Conservation (phyloP, 2,797 vertebrate genomes). For the Melanogrammus aeglefinus region DNA sequence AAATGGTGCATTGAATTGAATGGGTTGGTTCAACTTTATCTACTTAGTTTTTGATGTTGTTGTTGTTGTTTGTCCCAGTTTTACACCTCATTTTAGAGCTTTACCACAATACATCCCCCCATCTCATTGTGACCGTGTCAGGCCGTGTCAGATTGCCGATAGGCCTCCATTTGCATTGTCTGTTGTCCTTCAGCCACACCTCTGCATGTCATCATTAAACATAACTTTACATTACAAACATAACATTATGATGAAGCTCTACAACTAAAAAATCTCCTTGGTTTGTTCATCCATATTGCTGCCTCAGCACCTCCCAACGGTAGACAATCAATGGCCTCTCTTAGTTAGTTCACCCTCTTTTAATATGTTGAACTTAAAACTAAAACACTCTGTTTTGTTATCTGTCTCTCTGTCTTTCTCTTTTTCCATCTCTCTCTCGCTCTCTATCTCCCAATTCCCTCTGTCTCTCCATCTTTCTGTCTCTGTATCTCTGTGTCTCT, state of each 20-base stretch:
- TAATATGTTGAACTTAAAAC: background rate
- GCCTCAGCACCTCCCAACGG: background rate
- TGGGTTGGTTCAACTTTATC: too few relatives aligned
- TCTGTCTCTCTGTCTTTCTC: background rate
- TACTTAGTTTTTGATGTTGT: too few relatives aligned
- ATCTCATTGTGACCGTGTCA: background rate
- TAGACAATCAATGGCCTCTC: background rate
- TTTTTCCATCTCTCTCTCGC: background rate
- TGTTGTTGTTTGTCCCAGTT: background rate
- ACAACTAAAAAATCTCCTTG: background rate
- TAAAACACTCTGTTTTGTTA: background rate
- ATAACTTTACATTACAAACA: background rate
- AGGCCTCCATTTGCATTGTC: background rate
- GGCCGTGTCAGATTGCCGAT: background rate
- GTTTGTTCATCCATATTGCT: background rate
- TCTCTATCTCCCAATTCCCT: background rate
- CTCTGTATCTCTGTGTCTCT: background rate
- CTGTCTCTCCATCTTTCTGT: background rate
- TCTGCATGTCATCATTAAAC: background rate
- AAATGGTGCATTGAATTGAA: too few relatives aligned
- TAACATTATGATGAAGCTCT: background rate
- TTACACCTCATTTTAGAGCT: too few relatives aligned
- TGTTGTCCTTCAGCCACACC: background rate
- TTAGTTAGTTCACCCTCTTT: background rate
- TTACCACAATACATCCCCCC: background rate